phyloP scores from a whole-genome alignment of 2,113 vertebrate genomes.

The Scopus umbretta region DNA sequence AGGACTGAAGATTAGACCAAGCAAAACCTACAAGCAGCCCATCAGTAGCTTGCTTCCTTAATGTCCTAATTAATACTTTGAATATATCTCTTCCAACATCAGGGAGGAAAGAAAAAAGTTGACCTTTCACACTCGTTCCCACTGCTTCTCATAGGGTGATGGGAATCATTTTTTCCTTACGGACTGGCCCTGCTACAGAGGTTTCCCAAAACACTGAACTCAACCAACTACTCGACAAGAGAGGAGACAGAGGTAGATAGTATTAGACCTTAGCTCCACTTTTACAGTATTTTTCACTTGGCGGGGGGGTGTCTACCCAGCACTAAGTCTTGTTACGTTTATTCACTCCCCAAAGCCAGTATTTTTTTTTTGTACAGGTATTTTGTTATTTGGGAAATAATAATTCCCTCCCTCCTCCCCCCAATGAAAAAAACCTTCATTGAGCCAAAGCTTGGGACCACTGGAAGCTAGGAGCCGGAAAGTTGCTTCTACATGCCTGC shows the following conservation, averaged over 20 bases:
- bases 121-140: background rate
- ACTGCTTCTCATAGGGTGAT: background rate
- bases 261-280: background rate
- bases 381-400: background rate
- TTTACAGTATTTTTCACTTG: background rate
- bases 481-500: accelerated
- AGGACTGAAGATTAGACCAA: background rate
- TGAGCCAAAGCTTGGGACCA: background rate
- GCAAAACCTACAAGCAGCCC: background rate
- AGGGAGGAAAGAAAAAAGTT: accelerated
- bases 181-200: background rate
- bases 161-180: accelerated
- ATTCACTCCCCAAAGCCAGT: background rate
- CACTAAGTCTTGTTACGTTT: background rate
- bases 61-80: background rate
- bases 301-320: no score
- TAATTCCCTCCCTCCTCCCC: accelerated
- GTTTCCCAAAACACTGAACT: background rate
- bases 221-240: background rate
- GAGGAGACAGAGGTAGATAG: no score
- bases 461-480: no score
- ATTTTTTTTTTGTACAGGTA: background rate
- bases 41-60: background rate
- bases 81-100: background rate
- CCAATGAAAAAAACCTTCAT: accelerated